Evolutionary conservation across 2,888 invertebrate species (phyloP).

Genomic region (Trachelus tabidus): DNA sequence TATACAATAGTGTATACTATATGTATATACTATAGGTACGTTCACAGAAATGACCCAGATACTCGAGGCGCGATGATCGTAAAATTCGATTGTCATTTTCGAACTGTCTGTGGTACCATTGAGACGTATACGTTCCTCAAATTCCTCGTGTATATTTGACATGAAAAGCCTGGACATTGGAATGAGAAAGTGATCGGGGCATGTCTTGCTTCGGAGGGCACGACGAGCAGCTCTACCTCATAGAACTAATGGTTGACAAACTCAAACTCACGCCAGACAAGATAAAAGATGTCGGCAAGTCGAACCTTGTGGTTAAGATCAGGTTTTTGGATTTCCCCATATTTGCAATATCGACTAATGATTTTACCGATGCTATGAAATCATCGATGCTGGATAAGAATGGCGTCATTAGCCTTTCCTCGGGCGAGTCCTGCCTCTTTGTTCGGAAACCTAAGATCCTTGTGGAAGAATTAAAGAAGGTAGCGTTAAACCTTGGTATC

Average conservation of each 20-base stretch:
- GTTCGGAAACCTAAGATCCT: conserved; percentile 52
- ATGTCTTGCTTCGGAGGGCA: conserved; percentile 60
- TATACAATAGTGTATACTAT: background rate
- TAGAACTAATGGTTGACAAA: conserved; percentile 52
- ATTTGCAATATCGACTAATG: conserved; percentile 51
- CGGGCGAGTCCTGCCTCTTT: conserved; percentile 56
- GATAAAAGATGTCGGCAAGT: conserved; percentile 41
- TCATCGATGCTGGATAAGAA: conserved; percentile 27
- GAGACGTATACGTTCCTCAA: background rate
- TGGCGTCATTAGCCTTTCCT: conserved; percentile 43
- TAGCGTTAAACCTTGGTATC: conserved; percentile 50
- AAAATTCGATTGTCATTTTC: conserved; percentile 3
- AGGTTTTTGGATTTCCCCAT: conserved; percentile 58
- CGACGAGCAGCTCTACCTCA: conserved; percentile 54
- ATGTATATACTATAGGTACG: background rate
- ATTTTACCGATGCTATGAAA: conserved; percentile 44
- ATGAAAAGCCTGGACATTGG: background rate
- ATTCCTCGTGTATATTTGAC: conserved; percentile 1
- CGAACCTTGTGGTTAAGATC: conserved; percentile 50
- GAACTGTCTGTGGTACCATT: background rate
- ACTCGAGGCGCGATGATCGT: background rate
- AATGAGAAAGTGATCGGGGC: conserved; percentile 13
- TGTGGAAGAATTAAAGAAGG: conserved; percentile 47
- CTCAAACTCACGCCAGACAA: conserved; percentile 47
- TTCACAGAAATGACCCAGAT: background rate